phyloP scores from a whole-genome alignment of 2,113 vertebrate genomes.

The Mola mola region DNA sequence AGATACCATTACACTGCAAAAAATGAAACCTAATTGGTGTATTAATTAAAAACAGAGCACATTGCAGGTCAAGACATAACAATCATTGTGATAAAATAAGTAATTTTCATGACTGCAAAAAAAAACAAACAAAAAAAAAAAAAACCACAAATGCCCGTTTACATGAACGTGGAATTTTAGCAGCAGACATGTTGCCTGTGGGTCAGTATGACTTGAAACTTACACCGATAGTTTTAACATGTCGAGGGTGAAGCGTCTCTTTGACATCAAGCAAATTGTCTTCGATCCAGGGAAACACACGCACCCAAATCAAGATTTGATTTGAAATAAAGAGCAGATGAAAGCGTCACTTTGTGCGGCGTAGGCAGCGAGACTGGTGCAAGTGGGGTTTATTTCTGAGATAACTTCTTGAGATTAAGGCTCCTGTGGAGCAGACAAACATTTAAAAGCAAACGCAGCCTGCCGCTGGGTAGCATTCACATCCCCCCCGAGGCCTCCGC shows the following conservation, averaged over 20 bases:
- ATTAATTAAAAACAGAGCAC: background rate
- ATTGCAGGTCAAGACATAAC: background rate
- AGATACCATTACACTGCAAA: background rate
- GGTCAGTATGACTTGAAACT: too few species aligned
- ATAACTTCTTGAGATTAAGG: slow-evolving; percentile 9
- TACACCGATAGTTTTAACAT: too few species aligned
- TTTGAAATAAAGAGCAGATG: slow-evolving; percentile 1
- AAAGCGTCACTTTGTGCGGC: slow-evolving; percentile 5
- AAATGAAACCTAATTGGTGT: background rate
- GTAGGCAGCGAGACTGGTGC: slow-evolving; percentile 7
- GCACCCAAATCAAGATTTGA: background rate
- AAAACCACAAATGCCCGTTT: too few species aligned
- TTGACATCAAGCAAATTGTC: too few species aligned
- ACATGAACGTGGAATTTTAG: too few species aligned
- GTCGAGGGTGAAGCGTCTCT: too few species aligned
- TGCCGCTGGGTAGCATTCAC: slow-evolving; percentile 10
- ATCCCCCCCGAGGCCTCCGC: background rate
- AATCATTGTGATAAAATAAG: too few species aligned
- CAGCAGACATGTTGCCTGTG: too few species aligned
- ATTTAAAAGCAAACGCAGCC: slow-evolving; percentile 28
- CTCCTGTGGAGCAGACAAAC: slow-evolving; percentile 35
- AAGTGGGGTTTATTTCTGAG: slow-evolving; percentile 18
- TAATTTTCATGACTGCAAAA: too few species aligned
- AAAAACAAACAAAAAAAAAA: too few species aligned
- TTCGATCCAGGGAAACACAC: too few species aligned